These are phyloP conservation scores for Aphyosemion australe DNA, from an alignment of 2,113 vertebrate species.

Conservation along the genomic window DNA sequence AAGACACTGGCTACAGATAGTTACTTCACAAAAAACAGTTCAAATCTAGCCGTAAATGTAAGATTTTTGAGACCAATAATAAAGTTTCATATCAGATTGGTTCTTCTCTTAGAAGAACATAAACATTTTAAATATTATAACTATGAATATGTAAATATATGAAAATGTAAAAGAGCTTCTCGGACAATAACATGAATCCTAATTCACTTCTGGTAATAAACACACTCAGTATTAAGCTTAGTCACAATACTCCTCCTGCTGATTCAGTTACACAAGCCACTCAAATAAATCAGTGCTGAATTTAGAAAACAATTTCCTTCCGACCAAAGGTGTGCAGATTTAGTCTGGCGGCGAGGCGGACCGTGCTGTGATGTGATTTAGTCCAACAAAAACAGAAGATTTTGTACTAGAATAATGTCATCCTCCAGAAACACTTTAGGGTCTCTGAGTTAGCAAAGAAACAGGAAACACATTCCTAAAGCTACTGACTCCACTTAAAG, in stretches of 20 bases:
- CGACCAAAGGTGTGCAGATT: slow-evolving; percentile 59
- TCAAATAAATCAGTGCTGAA: slow-evolving; percentile 24
- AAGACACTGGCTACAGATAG: neutral
- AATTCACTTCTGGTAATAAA: neutral
- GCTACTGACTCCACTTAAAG: slow-evolving; percentile 11
- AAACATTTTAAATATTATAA: too few species aligned
- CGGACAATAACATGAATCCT: neutral
- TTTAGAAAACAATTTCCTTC: slow-evolving; percentile 49
- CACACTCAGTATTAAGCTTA: too few species aligned
- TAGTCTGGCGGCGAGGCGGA: slow-evolving; percentile 46
- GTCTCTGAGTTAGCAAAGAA: slow-evolving; percentile 33
- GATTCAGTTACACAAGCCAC: slow-evolving; percentile 65
- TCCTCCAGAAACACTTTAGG: slow-evolving; percentile 36
- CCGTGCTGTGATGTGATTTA: slow-evolving; percentile 53
- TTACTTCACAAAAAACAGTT: neutral
- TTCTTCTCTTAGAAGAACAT: too few species aligned
- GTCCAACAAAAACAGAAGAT: slow-evolving; percentile 64
- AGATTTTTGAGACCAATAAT: too few species aligned
- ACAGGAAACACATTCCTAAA: slow-evolving; percentile 2
- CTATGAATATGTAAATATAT: too few species aligned
- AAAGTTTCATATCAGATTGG: too few species aligned
- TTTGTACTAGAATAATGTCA: slow-evolving; percentile 63
- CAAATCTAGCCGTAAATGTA: neutral
- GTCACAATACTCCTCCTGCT: slow-evolving; percentile 25
- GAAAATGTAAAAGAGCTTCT: neutral